Conservation (phyloP, 1,140 invertebrate species). For the Drosophila triauraria region DNA sequence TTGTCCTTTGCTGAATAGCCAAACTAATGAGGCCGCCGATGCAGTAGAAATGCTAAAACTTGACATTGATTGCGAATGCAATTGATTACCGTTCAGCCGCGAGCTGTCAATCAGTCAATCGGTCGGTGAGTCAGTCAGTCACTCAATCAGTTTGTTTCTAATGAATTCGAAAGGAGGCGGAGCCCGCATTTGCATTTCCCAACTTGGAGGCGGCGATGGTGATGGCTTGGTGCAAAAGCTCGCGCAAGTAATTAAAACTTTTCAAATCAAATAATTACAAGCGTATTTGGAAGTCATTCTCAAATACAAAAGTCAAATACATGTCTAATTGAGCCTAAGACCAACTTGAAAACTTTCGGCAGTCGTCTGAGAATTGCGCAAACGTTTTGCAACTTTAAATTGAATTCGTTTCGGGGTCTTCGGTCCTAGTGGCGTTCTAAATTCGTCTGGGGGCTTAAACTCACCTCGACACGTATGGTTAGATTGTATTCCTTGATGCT, state of each 20-base stretch:
- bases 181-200: constrained; percentile 40
- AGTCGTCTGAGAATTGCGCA: constrained; percentile 20
- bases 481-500: constrained; percentile 98
- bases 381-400: constrained; percentile 41
- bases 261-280: constrained; percentile 82
- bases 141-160: constrained; percentile 39
- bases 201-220: not conserved
- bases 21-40: constrained; percentile 59
- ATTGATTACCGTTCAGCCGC: constrained; percentile 55
- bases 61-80: constrained; percentile 71
- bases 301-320: constrained; percentile 79
- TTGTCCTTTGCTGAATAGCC: constrained; percentile 49
- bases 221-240: constrained; percentile 10
- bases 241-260: constrained; percentile 82
- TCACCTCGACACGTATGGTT: constrained; percentile 97
- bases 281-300: constrained; percentile 68
- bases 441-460: constrained; percentile 46
- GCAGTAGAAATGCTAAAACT: constrained; percentile 34
- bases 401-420: constrained; percentile 20
- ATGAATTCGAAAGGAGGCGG: constrained; percentile 40
- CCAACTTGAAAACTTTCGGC: constrained; percentile 45
- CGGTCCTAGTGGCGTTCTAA: not conserved
- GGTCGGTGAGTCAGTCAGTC: constrained; percentile 22
- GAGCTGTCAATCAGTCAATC: constrained; percentile 44
- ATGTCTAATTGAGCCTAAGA: constrained; percentile 66